Conservation (phyloP, 1,140 invertebrate genomes). For the Saxidomus purpurata region DNA sequence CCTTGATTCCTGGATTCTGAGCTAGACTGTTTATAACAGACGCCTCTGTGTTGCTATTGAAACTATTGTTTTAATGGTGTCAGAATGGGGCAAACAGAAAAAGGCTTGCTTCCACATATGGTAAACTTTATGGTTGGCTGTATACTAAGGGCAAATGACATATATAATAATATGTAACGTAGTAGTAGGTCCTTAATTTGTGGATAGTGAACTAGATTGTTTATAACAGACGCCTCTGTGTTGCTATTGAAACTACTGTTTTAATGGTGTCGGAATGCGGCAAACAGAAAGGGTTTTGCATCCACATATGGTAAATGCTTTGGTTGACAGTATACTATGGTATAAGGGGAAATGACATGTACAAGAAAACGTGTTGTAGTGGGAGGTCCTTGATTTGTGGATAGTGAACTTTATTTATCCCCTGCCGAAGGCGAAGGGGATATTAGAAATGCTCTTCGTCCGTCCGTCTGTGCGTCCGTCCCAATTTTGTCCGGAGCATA, state of each 20-base stretch:
- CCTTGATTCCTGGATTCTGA: too few relatives aligned
- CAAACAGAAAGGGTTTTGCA: constrained; percentile 29
- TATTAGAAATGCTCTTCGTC: too few relatives aligned
- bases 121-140: constrained; percentile 18
- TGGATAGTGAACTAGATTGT: too few relatives aligned
- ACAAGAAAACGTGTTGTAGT: too few relatives aligned
- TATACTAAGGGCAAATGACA: constrained; percentile 36
- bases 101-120: constrained; percentile 21
- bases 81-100: constrained; percentile 25
- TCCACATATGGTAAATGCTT: constrained; percentile 47
- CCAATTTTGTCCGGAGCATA: too few relatives aligned
- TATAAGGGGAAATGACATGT: constrained; percentile 16
- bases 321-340: constrained; percentile 31
- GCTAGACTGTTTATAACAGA: not conserved
- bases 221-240: not conserved
- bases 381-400: too few relatives aligned
- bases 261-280: constrained; percentile 11
- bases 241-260: constrained; percentile 13
- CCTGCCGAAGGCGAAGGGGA: too few relatives aligned
- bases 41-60: constrained; percentile 12
- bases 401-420: too few relatives aligned
- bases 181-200: too few relatives aligned
- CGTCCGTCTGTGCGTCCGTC: too few relatives aligned
- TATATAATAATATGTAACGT: not conserved
- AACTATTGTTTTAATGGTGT: not conserved